Percentiles rank a stretch among this genome's conserved stretches.
Conservation (phyloP, 2,888 invertebrate genomes). For the Callosobruchus maculatus region DNA sequence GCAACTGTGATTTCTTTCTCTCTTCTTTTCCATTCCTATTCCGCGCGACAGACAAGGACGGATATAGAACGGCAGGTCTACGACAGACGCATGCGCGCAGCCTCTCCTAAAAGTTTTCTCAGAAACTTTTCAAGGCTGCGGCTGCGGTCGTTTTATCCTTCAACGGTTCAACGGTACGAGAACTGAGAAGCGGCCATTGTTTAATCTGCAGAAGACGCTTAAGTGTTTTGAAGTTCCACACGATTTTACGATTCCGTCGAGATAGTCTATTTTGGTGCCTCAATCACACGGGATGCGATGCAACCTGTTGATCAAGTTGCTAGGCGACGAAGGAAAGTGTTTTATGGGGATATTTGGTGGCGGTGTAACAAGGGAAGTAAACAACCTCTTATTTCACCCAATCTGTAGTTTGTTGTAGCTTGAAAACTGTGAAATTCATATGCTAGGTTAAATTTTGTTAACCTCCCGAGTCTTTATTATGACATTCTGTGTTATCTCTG, state of each 20-base stretch:
- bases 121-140: constrained; percentile 49
- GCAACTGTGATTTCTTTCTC: constrained; percentile 7
- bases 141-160: constrained; percentile 39
- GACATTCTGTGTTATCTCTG: not conserved
- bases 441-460: not conserved
- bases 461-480: not conserved
- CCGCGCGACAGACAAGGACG: constrained; percentile 24
- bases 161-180: constrained; percentile 17
- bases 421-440: not conserved
- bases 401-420: not conserved
- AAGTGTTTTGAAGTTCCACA: constrained; percentile 25
- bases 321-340: not conserved
- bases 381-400: not conserved
- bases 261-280: constrained; percentile 23
- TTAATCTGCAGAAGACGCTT: constrained; percentile 44
- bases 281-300: constrained; percentile 20
- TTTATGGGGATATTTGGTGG: not conserved
- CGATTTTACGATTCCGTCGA: constrained; percentile 15
- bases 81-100: not conserved
- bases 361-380: not conserved
- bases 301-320: constrained; percentile 35
- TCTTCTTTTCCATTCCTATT: constrained; percentile 10
- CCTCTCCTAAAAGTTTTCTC: constrained; percentile 39
- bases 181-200: constrained; percentile 41
- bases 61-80: constrained; percentile 20